Evolutionary conservation across 1,140 invertebrate genomes (phyloP), one percentile per base, ranked within the genome.

Genomic region (Littorina saxatilis): DNA sequence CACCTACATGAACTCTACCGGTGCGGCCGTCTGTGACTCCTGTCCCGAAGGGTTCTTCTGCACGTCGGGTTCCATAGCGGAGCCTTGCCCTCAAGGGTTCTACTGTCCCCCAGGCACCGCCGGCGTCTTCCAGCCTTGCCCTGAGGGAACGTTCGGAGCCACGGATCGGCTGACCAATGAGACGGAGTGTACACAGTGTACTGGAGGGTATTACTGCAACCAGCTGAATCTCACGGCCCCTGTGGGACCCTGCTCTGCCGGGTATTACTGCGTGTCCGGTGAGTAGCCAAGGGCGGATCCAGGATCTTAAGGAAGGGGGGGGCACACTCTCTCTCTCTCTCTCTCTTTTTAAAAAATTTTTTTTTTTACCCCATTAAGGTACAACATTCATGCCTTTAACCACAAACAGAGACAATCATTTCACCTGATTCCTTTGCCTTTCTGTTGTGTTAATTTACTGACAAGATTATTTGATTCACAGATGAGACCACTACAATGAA

Each of bases 1-100:
- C 27, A 89, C 87, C 5, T 92, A 88, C 88, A 91, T 90, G 87
- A 91, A 91, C 83, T 84, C 88, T 68, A 91, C 90, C 4, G 91
- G 91, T 17, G 89, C 87, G 0, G 83, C 82, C 0, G 83, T 47
- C 0, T 92, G 91, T 79, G 76, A 88, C 66, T 78, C 73, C n/a
- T 92, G 91, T 73, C 91, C 91, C 35, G 81, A 85, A 52, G 91
- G 91, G 1, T 89, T 84, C 78, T 87, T 85, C 74, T 92, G 91
- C 73, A 87, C 84, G 29, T 81, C 86, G 20, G 87, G 88, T 1
- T 84, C 85, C 50, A 61, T 75, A 7, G 87, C 87, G 75, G 89
- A 90, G 27, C 87, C 89, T 11, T 92, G 91, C 70, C 90, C 91
- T 2, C 90, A 91, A 70, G 90, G 90, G 23, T 88, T 84, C 74